A percentile compares a stretch with the other conserved stretches of the same genome.
Conservation (phyloP, 2,797 vertebrate species). For the Thalassophryne amazonica region DNA sequence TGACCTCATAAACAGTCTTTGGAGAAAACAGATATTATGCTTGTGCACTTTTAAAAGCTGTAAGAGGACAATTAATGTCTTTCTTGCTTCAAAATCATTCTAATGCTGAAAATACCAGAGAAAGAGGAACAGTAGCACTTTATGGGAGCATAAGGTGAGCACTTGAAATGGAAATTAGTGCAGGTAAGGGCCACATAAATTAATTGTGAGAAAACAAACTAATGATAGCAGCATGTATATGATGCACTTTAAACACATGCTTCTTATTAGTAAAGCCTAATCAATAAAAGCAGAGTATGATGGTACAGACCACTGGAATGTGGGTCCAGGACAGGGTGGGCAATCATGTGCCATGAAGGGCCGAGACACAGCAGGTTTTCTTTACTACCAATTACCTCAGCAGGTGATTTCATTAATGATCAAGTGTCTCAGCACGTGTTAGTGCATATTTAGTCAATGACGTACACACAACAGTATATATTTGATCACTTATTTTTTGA, state of each 20-base stretch:
- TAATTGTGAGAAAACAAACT: conserved; percentile 36
- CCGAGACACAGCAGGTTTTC: too few relatives aligned
- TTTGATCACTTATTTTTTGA: too few relatives aligned
- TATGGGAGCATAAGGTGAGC: conserved; percentile 15
- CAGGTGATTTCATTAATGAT: too few relatives aligned
- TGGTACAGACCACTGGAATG: conserved; percentile 80
- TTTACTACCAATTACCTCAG: too few relatives aligned
- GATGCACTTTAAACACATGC: conserved; percentile 6
- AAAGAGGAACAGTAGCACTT: conserved; percentile 48
- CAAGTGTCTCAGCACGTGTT: too few relatives aligned
- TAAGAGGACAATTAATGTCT: conserved; percentile 55
- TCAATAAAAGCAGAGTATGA: conserved; percentile 9
- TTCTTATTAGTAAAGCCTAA: conserved; percentile 23
- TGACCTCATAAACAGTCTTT: conserved; percentile 65
- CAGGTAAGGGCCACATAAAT: conserved; percentile 45
- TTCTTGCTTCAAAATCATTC: conserved; percentile 52
- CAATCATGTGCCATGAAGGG: too few relatives aligned
- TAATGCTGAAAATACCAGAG: conserved; percentile 49
- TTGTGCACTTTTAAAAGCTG: conserved; percentile 46
- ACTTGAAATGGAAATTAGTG: conserved; percentile 60
- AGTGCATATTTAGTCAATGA: too few relatives aligned
- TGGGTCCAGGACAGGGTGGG: too few relatives aligned
- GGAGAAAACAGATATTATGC: conserved; percentile 32
- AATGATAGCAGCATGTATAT: conserved; percentile 30
- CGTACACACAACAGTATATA: too few relatives aligned